Conservation (phyloP, 2,888 invertebrate species). For the Pomacea canaliculata region DNA sequence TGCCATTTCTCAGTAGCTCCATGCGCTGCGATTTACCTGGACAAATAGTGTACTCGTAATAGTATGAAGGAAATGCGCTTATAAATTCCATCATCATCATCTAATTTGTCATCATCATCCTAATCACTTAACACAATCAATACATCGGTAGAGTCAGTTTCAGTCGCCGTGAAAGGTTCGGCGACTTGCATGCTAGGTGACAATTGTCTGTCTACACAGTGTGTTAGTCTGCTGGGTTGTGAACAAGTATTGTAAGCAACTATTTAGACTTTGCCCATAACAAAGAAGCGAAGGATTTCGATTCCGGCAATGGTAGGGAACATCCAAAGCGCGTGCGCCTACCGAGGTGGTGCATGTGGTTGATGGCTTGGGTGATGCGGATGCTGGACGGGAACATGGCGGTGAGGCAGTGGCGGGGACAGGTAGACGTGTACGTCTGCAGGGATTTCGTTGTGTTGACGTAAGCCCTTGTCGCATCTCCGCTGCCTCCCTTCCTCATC, state of each 20-base stretch:
- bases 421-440: conserved; percentile 33
- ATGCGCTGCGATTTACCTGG: conserved; percentile 41
- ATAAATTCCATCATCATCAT: too few relatives aligned
- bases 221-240: too few relatives aligned
- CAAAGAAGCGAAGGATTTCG: background rate
- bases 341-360: conserved; percentile 60
- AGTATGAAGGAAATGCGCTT: too few relatives aligned
- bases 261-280: too few relatives aligned
- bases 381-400: conserved; percentile 49
- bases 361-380: conserved; percentile 52
- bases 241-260: too few relatives aligned
- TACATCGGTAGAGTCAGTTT: too few relatives aligned
- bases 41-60: background rate
- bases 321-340: conserved; percentile 4
- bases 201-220: too few relatives aligned
- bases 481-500: background rate
- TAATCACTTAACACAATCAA: too few relatives aligned
- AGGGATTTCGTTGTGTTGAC: background rate
- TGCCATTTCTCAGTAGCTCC: conserved; percentile 36
- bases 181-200: too few relatives aligned
- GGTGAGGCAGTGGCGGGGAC: conserved; percentile 46
- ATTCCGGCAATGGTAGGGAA: too few relatives aligned
- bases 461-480: background rate
- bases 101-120: too few relatives aligned
- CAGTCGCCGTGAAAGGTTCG: too few relatives aligned